A percentile compares a stretch with the other conserved stretches of the same genome.
Evolutionary conservation across 2,888 invertebrate species (phyloP).

Genomic region (Heliconius cydno): DNA sequence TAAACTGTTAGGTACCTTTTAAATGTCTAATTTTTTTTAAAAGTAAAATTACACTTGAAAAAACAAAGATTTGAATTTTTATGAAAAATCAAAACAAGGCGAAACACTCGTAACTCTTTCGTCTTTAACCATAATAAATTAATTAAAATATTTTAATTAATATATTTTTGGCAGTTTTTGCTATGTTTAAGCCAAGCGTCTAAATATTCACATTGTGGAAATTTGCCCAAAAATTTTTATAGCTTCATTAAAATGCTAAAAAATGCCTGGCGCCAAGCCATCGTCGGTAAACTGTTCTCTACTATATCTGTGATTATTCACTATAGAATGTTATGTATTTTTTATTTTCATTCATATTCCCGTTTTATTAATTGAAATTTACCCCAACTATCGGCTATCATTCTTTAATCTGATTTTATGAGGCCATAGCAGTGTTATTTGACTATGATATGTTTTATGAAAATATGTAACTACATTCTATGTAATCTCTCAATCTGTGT

Average conservation of each 20-base stretch:
- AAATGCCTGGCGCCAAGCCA: slow-evolving; percentile 9
- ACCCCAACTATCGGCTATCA: no score
- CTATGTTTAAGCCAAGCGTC: not conserved
- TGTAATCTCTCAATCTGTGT: no score
- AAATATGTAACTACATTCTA: no score
- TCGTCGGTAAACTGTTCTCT: not conserved
- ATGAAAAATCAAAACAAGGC: not conserved
- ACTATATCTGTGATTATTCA: not conserved
- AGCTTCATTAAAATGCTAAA: not conserved
- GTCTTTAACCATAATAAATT: not conserved
- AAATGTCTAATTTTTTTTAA: no score
- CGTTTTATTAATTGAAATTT: no score
- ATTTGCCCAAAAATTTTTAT: slow-evolving; percentile 10
- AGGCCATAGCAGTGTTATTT: no score
- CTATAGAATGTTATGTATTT: not conserved
- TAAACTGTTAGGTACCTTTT: no score
- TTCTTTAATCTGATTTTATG: no score
- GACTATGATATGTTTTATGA: no score
- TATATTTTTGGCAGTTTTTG: slow-evolving; percentile 19
- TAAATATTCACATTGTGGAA: not conserved
- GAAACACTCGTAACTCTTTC: not conserved
- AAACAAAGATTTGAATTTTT: not conserved
- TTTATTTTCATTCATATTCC: not conserved
- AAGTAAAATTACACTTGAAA: no score
- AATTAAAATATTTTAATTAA: not conserved